Base-by-base conservation (phyloP, 1,140 invertebrate genomes). In the Rhyacophila brunnea region DNA sequence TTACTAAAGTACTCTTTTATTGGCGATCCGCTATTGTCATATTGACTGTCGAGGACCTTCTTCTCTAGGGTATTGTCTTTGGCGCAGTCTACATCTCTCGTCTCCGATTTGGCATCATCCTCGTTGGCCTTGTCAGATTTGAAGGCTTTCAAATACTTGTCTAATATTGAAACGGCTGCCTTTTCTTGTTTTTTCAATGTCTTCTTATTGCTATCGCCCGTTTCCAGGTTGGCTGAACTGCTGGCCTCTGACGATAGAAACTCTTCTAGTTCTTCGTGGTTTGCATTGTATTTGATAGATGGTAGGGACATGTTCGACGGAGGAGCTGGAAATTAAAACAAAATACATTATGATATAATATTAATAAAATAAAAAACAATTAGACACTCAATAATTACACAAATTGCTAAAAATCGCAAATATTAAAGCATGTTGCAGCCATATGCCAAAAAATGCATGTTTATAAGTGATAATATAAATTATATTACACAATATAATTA, bases 251-350 rank as follows among this genome's bases (percentile, higher is more conserved):
- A 80, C 23, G 80, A 76, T 66, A 81, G 85, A 6, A 88, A 62
- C 69, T 87, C 85, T 64, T 88, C 86, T 51, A 89, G 69, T 71
- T 87, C 84, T 64, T 89, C 86, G 65, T 85, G 85, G 64, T 82
- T 87, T 20, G 85, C 83, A 77, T 87, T 85, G 67, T 87, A 89
- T 68, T 83, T 83, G 64, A 89, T 85, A 6, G 70, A 68, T 44
- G 82, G 82, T 56, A 83, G 80, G 15, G 85, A 85, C 44, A 85
- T 81, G 35, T 83, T 83, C 19, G 85, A 80, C 42, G 84, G 74
- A 79, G 87, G 87, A 66, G 85, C 86, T 88, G 67, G 23, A 68
- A 74, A 71, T 20, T n/a, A 17, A 17, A n/a, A n/a, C n/a, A n/a
- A n/a, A n/a, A n/a, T n/a, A n/a, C n/a, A n/a, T n/a, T n/a, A n/a